Evolutionary conservation across 2,797 vertebrate genomes (phyloP).

Genomic region (Paramormyrops hopkinsi): DNA sequence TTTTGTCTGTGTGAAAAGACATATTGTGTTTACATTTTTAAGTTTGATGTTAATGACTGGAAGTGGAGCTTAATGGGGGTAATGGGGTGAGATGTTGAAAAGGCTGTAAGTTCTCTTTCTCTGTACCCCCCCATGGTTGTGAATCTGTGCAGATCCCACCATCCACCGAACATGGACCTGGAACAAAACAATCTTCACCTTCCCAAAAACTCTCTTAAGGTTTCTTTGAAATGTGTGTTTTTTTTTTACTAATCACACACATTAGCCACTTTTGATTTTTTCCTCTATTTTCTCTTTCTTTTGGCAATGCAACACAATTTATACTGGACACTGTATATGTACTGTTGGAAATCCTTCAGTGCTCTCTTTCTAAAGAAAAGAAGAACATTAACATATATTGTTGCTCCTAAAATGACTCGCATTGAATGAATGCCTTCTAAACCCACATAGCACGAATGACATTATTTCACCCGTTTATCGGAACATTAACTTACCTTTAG

Average conservation of each 20-base stretch:
- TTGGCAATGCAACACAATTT: background rate
- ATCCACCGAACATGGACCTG: background rate
- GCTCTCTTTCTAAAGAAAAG: background rate
- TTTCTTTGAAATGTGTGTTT: background rate
- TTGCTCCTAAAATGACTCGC: background rate
- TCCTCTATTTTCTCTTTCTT: background rate
- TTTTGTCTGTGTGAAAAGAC: background rate
- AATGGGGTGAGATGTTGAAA: background rate
- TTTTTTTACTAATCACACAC: background rate
- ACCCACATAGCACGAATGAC: background rate
- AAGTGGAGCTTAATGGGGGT: background rate
- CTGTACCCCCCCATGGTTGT: background rate
- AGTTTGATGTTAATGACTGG: background rate
- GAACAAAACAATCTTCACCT: background rate
- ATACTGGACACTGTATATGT: background rate
- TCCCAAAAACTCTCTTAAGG: background rate
- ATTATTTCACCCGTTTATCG: background rate
- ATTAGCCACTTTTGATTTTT: background rate
- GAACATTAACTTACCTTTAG: background rate
- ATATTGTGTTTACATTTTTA: constrained; percentile 2
- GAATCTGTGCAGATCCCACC: background rate
- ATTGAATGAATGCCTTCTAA: background rate
- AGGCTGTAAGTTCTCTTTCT: background rate
- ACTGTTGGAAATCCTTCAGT: background rate
- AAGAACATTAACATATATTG: background rate